phyloP scores from a whole-genome alignment of 2,888 invertebrate species.

The Mechanitis messenoides region DNA sequence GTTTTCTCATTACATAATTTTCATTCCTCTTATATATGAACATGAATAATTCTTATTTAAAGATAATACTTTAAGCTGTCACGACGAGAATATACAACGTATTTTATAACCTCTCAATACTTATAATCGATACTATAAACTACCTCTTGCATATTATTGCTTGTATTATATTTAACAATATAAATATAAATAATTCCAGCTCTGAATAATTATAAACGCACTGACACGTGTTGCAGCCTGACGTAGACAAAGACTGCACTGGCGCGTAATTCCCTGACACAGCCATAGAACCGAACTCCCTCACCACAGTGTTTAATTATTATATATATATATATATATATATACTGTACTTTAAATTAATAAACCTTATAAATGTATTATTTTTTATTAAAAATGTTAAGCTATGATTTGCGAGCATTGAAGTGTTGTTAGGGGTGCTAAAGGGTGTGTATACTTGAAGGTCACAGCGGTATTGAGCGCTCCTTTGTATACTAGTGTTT shows the following conservation, averaged over 20 bases:
- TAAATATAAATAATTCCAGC: neutral
- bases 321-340: neutral
- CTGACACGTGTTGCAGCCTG: neutral
- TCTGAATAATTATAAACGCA: constrained; percentile 3
- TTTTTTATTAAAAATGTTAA: too few relatives aligned
- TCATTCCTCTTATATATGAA: too few relatives aligned
- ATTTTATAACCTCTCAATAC: too few relatives aligned
- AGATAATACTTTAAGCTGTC: too few relatives aligned
- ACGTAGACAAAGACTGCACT: constrained; percentile 17
- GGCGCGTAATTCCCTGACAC: constrained; percentile 24
- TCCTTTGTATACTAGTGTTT: constrained; percentile 18
- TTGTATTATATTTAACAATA: neutral
- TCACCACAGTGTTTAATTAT: neutral
- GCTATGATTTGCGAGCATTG: too few relatives aligned
- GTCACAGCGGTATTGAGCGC: constrained; percentile 35
- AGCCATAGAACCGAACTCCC: constrained; percentile 1
- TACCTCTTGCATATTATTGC: too few relatives aligned
- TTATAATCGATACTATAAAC: too few relatives aligned
- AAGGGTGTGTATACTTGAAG: constrained; percentile 42
- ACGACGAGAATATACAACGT: too few relatives aligned
- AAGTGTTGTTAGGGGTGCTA: constrained; percentile 17
- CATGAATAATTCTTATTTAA: too few relatives aligned
- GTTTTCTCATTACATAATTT: too few relatives aligned
- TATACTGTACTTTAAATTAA: neutral
- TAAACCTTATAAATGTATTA: too few relatives aligned